Evolutionary conservation across 1,140 invertebrate genomes (phyloP), one percentile per base, ranked within the genome.

Genomic region (Drosophila truncata): DNA sequence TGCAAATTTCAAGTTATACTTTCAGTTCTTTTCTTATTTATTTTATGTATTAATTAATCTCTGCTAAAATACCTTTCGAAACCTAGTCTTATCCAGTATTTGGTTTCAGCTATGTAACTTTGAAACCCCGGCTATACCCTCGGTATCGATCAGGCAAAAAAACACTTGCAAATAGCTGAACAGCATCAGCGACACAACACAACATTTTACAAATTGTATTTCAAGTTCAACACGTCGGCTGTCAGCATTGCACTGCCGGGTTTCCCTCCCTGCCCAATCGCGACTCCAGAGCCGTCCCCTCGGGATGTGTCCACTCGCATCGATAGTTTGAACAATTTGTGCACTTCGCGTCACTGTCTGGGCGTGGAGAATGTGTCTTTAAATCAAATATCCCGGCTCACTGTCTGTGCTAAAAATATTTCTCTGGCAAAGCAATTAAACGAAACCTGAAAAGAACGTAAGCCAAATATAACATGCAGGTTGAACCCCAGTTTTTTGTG

Each of bases 211-310:
- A 74, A 52, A 74, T 62, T 54, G 67, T 57, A 44, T 52, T 75
- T 75, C 60, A 76, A 75, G 73, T 75, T 76, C 73, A 66, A 66
- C 52, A 33, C 39, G 44, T 75, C 73, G 44, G 52, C 71, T 64
- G 71, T 65, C 69, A 55, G 39, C 58, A 63, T 14, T 41, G 39
- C 46, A 73, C n/a, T 42, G 39, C 61, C 61, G n/a, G 60, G 20
- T 42, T 25, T 25, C 25, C 27, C 27, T 8, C 18, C 18, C n/a
- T 29, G 33, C 8, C 10, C n/a, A 14, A 25, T 20, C 5, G 42
- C 6, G 33, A 29, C n/a, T 42, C 37, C 46, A 27, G 47, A 33
- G 29, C 10, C 7, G 4, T 33, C 16, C 50, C 42, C 66, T 27
- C 23, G 52, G 67, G 35, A 72, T 16, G 23, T 50, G 52, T 46